Base-by-base conservation (phyloP, 2,113 vertebrate species). In the Rhodinocichla rosea region DNA sequence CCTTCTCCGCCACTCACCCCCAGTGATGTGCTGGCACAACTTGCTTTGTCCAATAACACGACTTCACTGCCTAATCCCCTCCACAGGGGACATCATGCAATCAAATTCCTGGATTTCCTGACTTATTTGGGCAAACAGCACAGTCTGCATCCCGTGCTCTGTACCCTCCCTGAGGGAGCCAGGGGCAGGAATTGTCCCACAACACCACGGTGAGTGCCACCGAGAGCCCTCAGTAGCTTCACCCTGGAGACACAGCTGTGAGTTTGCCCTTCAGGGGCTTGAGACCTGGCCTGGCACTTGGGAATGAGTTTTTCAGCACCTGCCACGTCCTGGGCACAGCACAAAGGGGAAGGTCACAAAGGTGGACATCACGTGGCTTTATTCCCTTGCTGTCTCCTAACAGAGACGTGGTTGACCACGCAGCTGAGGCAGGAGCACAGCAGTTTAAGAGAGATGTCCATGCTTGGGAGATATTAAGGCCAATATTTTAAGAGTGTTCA, bases 121-220 rank as follows among this genome's bases (percentile, higher is more conserved):
- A 95, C 53, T 94, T 96, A 82, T 92, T 90, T 95, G 56, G 86
- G 92, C 69, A 96, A 92, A 55, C 1, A 0, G 37, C 76, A 73
- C 75, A 57, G 63, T 1, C 63, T 64, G 69, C 76, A 60, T 60
- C 32, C 42, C 11, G 0, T 18, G 55, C 47, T n/a, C 7, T 52
- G 50, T 52, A 27, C 42, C 45, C 63, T 74, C 42, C 45, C 35
- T 13, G 45, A 21, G 65, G 44, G 39, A 81, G 40, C 27, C 28
- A 19, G 0, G 0, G 35, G 63, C 71, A 78, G 80, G 64, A 67
- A 6, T 20, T 49, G n/a, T 94, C 69, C 70, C 28, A 7, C 52
- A 37, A 0, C 44, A 20, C 42, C 27, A 3, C 1, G 1, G 8
- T 1, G 47, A 35, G 5, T 62, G 35, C 21, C 37, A 18, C 19